Percentiles rank a stretch among this genome's conserved stretches.
Conservation (phyloP, 1,140 invertebrate genomes). For the Drosophila sechellia region DNA sequence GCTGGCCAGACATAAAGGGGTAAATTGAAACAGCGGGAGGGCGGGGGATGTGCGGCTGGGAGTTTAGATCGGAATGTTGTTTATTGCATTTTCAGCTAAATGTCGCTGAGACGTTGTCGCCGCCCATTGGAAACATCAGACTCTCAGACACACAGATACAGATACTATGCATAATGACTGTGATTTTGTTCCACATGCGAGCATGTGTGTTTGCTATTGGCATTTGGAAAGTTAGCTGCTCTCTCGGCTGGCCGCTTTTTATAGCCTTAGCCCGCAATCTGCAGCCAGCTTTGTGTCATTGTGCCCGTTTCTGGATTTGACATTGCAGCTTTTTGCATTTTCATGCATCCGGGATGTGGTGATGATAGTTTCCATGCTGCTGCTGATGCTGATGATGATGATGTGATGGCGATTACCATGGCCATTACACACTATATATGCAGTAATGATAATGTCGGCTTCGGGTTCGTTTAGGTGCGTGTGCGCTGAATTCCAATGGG, state of each 20-base stretch:
- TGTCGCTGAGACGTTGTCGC: constrained; percentile 52
- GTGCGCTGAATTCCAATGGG: constrained; percentile 3
- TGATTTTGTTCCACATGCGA: constrained; percentile 41
- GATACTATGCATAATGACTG: constrained; percentile 67
- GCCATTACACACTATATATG: constrained; percentile 21
- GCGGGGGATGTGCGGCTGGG: constrained; percentile 19
- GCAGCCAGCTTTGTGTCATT: constrained; percentile 58
- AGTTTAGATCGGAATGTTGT: constrained; percentile 75
- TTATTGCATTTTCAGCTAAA: constrained; percentile 76
- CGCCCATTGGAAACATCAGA: constrained; percentile 52
- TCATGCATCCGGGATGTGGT: constrained; percentile 56
- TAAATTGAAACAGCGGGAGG: constrained; percentile 10
- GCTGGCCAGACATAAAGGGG: constrained; percentile 9
- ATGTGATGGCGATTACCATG: constrained; percentile 25
- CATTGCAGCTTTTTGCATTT: constrained; percentile 67
- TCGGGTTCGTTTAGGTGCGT: constrained; percentile 14
- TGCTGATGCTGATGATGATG: constrained; percentile 11
- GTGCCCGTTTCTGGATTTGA: constrained; percentile 63
- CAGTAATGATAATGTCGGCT: constrained; percentile 22
- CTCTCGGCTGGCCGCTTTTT: constrained; percentile 50
- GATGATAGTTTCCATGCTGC: background rate
- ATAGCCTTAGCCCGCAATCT: constrained; percentile 49
- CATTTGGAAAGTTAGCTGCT: constrained; percentile 68
- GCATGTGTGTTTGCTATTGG: constrained; percentile 36
- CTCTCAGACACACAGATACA: constrained; percentile 10